Conservation (phyloP, 2,888 invertebrate species). For the Drosophila formosana region DNA sequence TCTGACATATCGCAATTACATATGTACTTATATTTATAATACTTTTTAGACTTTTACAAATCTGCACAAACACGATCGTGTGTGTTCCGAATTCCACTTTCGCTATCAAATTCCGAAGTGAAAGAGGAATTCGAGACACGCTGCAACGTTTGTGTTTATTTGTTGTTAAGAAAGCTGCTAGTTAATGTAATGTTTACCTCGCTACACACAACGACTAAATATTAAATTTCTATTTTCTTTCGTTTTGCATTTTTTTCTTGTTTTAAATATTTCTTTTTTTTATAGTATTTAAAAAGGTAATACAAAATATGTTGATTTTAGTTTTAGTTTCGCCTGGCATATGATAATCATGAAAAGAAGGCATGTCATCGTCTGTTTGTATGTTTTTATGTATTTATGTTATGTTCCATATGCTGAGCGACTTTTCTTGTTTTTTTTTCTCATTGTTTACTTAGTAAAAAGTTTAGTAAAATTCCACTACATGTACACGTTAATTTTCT, state of each 20-base stretch:
- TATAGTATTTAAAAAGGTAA: constrained; percentile 65
- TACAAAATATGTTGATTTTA: constrained; percentile 70
- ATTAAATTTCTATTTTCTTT: constrained; percentile 15
- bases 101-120: not conserved
- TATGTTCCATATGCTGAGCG: constrained; percentile 25
- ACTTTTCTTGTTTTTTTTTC: constrained; percentile 3
- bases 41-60: constrained; percentile 47
- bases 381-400: constrained; percentile 22
- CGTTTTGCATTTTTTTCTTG: not conserved
- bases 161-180: constrained; percentile 41
- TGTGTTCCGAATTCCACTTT: constrained; percentile 2
- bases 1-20: constrained; percentile 20
- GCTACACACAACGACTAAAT: constrained; percentile 49
- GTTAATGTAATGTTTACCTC: constrained; percentile 17
- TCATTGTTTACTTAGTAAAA: constrained; percentile 38
- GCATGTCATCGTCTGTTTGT: constrained; percentile 28
- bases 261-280: constrained; percentile 1
- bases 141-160: constrained; percentile 9
- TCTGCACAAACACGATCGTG: constrained; percentile 22
- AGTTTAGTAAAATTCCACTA: constrained; percentile 55
- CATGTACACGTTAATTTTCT: constrained; percentile 35
- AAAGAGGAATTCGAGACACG: constrained; percentile 4
- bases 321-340: constrained; percentile 28
- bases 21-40: constrained; percentile 47
- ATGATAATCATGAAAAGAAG: constrained; percentile 47